Percentiles rank a stretch among this genome's conserved stretches.
phyloP scores from a whole-genome alignment of 2,888 invertebrate species.

The Hypsopygia costalis region DNA sequence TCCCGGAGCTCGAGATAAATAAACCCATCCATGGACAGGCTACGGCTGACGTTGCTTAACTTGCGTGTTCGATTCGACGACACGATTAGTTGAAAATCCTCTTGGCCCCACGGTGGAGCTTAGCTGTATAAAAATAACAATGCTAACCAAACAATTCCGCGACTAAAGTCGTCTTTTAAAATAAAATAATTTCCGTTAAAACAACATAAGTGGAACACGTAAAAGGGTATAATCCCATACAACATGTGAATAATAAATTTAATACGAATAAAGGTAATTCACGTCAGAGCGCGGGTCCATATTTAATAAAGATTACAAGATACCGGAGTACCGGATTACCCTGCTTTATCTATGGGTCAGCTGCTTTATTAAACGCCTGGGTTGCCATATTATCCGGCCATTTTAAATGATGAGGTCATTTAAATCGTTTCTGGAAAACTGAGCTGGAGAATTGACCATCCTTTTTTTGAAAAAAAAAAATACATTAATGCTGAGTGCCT shows the following conservation, averaged over 20 bases:
- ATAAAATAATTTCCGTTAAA: neutral
- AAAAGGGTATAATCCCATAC: slow-evolving; percentile 28
- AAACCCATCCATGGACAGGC: too few relatives aligned
- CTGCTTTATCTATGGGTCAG: slow-evolving; percentile 31
- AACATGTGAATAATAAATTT: slow-evolving; percentile 37
- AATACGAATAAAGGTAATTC: slow-evolving; percentile 15
- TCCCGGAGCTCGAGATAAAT: too few relatives aligned
- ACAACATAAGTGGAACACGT: neutral
- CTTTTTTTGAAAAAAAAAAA: too few relatives aligned
- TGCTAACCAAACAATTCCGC: too few relatives aligned
- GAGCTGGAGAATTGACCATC: too few relatives aligned
- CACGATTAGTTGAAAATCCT: too few relatives aligned
- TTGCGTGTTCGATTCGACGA: too few relatives aligned
- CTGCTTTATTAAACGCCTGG: slow-evolving; percentile 28
- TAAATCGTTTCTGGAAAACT: slow-evolving; percentile 8
- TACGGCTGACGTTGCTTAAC: too few relatives aligned
- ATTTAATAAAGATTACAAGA: slow-evolving; percentile 39
- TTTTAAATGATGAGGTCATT: slow-evolving; percentile 12
- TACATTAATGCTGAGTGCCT: too few relatives aligned
- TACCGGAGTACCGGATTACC: slow-evolving; percentile 26
- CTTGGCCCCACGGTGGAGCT: too few relatives aligned
- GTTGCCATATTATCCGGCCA: slow-evolving; percentile 6
- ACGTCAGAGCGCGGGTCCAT: slow-evolving; percentile 24
- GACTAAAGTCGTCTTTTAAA: neutral
- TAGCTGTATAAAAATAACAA: too few relatives aligned